These are phyloP conservation scores for Eretmochelys imbricata DNA, from an alignment of 2,113 vertebrate genomes.

Conservation along the genomic window DNA sequence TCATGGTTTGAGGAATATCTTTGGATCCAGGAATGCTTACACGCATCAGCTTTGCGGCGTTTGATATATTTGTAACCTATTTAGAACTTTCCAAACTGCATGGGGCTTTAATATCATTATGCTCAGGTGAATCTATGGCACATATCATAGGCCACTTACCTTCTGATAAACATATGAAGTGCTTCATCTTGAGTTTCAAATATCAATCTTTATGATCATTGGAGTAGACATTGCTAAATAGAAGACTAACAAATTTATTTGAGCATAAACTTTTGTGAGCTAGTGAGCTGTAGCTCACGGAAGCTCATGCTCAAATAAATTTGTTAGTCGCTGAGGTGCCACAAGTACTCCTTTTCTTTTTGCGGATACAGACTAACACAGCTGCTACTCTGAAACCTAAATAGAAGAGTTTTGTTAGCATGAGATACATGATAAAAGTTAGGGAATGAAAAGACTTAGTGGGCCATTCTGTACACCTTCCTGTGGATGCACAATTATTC, in stretches of 20 bases:
- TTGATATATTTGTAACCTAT: background rate
- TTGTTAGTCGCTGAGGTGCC: too few relatives aligned
- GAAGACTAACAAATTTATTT: background rate
- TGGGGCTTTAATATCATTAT: background rate
- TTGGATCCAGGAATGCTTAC: background rate
- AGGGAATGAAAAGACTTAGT: background rate
- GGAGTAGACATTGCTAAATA: background rate
- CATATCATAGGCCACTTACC: background rate
- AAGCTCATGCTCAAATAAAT: too few relatives aligned
- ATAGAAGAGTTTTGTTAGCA: background rate
- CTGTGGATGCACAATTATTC: background rate
- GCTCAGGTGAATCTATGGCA: background rate
- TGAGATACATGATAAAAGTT: background rate
- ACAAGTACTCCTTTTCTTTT: too few relatives aligned
- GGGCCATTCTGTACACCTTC: background rate
- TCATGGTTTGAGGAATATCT: background rate
- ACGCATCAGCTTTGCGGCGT: background rate
- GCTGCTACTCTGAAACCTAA: background rate
- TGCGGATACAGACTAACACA: too few relatives aligned
- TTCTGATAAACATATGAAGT: background rate
- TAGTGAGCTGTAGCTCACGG: too few relatives aligned
- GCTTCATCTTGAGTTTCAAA: background rate
- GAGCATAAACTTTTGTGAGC: too few relatives aligned
- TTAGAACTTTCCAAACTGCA: background rate
- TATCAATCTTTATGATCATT: background rate